A percentile compares a stretch with the other conserved stretches of the same genome.
Evolutionary conservation across 2,797 vertebrate species (phyloP).

Genomic region (Lindbergichthys nudifrons): DNA sequence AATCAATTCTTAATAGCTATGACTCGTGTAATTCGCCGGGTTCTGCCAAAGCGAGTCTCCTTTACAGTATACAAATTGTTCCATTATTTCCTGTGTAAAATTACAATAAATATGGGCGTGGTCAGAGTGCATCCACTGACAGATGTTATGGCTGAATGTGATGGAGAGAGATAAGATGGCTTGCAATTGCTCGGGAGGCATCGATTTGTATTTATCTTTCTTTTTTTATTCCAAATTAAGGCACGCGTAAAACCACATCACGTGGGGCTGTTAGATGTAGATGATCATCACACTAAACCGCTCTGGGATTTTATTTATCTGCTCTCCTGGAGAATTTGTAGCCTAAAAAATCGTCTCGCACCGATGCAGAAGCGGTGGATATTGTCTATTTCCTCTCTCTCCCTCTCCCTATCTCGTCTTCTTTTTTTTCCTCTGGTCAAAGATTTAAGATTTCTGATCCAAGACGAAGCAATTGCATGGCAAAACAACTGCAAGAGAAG

Average conservation of each 20-base stretch:
- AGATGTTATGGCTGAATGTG: conserved; percentile 82
- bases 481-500: conserved; percentile 86
- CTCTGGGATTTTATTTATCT: conserved; percentile 57
- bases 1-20: conserved; percentile 54
- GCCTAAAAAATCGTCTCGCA: conserved; percentile 66
- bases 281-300: conserved; percentile 50
- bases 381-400: conserved; percentile 64
- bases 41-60: conserved; percentile 17
- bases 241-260: conserved; percentile 34
- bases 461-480: conserved; percentile 86
- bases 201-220: conserved; percentile 43
- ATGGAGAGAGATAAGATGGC: conserved; percentile 82
- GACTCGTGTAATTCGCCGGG: conserved; percentile 40
- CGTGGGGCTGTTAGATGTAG: conserved; percentile 39
- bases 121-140: conserved; percentile 79
- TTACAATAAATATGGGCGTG: conserved; percentile 86
- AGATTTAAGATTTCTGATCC: conserved; percentile 81
- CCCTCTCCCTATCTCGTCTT: conserved; percentile 1
- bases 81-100: conserved; percentile 68
- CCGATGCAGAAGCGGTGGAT: conserved; percentile 76
- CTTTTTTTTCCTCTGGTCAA: conserved; percentile 45
- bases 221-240: neutral
- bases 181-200: conserved; percentile 75
- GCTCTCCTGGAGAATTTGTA: conserved; percentile 65
- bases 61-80: conserved; percentile 55